Evolutionary conservation across 2,888 invertebrate species (phyloP), one percentile per base, ranked within the genome.

Genomic region (Pilophorus perplexus): DNA sequence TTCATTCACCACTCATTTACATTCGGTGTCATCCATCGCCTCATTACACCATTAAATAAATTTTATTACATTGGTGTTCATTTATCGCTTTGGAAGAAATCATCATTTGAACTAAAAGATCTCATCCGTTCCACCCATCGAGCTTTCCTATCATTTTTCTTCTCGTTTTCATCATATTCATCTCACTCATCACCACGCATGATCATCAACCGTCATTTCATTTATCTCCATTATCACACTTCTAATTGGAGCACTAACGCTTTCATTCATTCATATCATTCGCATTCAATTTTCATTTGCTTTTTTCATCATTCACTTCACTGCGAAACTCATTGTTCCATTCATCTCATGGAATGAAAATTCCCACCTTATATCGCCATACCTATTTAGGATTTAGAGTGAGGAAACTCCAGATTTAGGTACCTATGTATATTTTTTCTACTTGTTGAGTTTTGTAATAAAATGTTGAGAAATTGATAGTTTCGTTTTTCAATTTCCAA

Each of bases 371-470:
- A 23, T 25, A 46, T 23, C 23, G 46, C 46, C 46, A 46, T 46
- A 46, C 25, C 46, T n/a, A 46, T 46, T 46, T n/a, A 25, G 12
- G 23, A 38, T 23, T 46, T 23, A 46, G 46, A n/a, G 23, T 1
- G 25, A 46, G 23, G 25, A 1, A 10, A 23, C 23, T 46, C 46
- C n/a, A 46, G 23, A n/a, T n/a, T n/a, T n/a, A n/a, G n/a, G n/a
- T n/a, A 46, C 46, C 25, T 46, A 8, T 46, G 20, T 23, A 46
- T 46, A 20, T 46, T 46, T 46, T 46, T 44, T 46, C 5, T 46
- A 46, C 46, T 46, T 46, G 46, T 46, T 46, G 46, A 14, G 23
- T 46, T 46, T 46, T 46, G 25, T 46, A 46, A 46, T 46, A 46
- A 46, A 46, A 46, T 46, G n/a, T n/a, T n/a, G n/a, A n/a, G n/a